A percentile compares a stretch with the other conserved stretches of the same genome.
phyloP scores from a whole-genome alignment of 2,888 invertebrate genomes.

The Pristionchus japonicus region DNA sequence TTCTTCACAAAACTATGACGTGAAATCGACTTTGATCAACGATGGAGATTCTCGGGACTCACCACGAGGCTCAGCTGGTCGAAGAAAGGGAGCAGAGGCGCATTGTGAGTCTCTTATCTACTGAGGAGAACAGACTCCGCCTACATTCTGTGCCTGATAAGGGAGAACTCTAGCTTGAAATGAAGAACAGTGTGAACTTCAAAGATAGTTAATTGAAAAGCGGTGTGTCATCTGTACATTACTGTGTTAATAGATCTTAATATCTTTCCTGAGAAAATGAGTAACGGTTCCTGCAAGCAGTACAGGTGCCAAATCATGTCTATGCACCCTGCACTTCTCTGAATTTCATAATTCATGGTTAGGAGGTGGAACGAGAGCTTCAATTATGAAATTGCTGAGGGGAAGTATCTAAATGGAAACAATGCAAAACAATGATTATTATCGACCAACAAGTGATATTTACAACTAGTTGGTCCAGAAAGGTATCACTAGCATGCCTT shows the following conservation, averaged over 20 bases:
- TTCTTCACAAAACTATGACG: background rate
- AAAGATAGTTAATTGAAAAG: too few species aligned
- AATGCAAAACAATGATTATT: background rate
- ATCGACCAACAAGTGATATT: too few species aligned
- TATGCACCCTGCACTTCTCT: background rate
- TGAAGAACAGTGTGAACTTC: background rate
- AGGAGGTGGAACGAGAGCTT: background rate
- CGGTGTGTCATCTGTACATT: too few species aligned
- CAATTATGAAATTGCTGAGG: background rate
- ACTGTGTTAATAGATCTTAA: background rate
- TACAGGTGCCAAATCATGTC: background rate
- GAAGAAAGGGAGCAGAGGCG: conserved; percentile 22
- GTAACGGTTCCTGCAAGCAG: background rate
- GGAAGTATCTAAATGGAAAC: background rate
- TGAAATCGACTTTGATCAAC: background rate
- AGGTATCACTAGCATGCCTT: background rate
- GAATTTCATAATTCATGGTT: background rate
- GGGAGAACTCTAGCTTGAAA: background rate
- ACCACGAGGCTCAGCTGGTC: conserved; percentile 8
- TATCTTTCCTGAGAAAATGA: too few species aligned
- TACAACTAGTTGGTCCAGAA: background rate
- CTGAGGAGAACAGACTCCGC: background rate
- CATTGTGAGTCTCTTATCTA: conserved; percentile 28
- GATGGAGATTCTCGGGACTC: conserved; percentile 37
- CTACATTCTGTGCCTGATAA: background rate